Base-by-base conservation (phyloP, 1,140 invertebrate genomes). In the Leptinotarsa undecemlineata region DNA sequence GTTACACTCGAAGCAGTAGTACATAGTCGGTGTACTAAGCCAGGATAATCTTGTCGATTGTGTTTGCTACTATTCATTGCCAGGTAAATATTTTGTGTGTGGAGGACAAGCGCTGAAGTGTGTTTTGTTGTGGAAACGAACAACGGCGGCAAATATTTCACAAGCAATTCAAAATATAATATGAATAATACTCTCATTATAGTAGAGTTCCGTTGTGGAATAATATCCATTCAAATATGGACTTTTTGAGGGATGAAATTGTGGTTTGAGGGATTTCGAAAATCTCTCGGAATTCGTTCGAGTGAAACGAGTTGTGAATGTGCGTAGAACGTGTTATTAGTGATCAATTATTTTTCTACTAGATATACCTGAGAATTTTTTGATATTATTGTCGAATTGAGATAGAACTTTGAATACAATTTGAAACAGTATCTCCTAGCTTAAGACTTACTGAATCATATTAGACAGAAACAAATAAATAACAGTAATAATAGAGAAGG, bases 1-100 rank as follows among this genome's bases (percentile, higher is more conserved):
- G 2, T 42, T 42, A 42, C 33, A 42, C 33, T 42, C 33, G 33
- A 42, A 42, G 33, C 33, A 42, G 33, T 42, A 42, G 33, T 42
- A 42, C 8, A 42, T 42, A 42, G 33, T 42, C 33, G 48, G 68
- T 48, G 42, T 47, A 70, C 33, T 48, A 70, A 70, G 68, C 68
- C 68, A 47, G 68, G 68, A 70, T 70, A 70, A 70, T 70, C 68
- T 57, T 1, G 33, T 17, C 20, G 33, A 26, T 70, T 20, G n/a
- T 70, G 23, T 48, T 23, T 20, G 68, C 68, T 70, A 23, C 68
- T 23, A 48, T 70, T 70, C 68, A 70, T 48, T 51, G 33, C 68
- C 68, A 70, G 68, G 68, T 70, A 70, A 70, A 70, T 70, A 70
- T 70, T 70, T 57, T 70, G 33, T 23, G 11, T 66, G 21, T 66